Base-by-base conservation (phyloP, 1,140 invertebrate genomes). In the Anagrus nilaparvatae region DNA sequence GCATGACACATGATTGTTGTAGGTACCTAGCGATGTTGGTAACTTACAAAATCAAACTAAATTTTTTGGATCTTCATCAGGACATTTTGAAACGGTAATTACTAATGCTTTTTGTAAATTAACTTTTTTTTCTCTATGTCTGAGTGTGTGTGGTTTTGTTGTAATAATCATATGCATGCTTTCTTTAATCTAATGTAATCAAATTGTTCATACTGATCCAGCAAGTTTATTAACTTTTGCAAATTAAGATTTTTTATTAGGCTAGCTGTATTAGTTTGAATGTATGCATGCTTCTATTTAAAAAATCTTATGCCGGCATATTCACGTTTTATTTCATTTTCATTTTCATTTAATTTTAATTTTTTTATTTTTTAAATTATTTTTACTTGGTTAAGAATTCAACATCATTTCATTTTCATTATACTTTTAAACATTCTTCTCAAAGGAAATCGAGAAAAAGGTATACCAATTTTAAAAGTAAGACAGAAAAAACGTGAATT, bases 291-390 rank as follows among this genome's bases (percentile, higher is more conserved):
- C 40, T 47, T 47, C 27, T 51, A n/a, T n/a, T n/a, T n/a, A n/a
- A n/a, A n/a, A n/a, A 53, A 55, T 57, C 58, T 55, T 65, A 67
- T 69, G 66, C 66, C 64, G 65, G 66, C 66, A 67, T 69, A 69
- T 69, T 67, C 55, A 59, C 51, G 53, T 53, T 53, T 40, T 46
- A 25, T 51, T 54, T 53, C 35, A 8, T 35, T 46, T 46, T 24
- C 53, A 29, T 52, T 53, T 43, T 46, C 35, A 30, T 13, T 31
- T 48, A 46, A 28, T 53, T 52, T 41, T 46, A 37, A 25, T 54
- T 51, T 35, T 49, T 47, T 13, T 39, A 33, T 50, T 29, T 43
- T 5, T 43, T 36, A 17, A 27, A 8, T 28, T 43, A 21, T 18
- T n/a, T n/a, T n/a, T n/a, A n/a, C n/a, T n/a, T n/a, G n/a, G n/a